Conservation (phyloP, 2,113 vertebrate genomes). For the Antidorcas marsupialis region DNA sequence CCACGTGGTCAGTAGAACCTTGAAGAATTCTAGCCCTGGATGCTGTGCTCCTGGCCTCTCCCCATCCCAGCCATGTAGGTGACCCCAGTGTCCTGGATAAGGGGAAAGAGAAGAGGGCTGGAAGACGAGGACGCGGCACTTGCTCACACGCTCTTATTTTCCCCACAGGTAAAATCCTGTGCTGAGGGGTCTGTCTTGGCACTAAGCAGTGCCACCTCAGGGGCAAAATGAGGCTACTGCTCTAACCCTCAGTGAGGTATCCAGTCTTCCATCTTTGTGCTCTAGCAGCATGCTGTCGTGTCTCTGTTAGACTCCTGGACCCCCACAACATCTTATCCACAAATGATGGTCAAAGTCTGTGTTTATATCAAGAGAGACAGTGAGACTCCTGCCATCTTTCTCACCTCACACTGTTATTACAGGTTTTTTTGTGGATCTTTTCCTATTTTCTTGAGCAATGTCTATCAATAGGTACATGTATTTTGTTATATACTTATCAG, state of each 20-base stretch:
- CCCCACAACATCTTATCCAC: neutral
- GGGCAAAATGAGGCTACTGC: too few relatives aligned
- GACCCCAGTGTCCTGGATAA: neutral
- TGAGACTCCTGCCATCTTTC: neutral
- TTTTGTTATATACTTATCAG: neutral
- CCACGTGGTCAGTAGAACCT: neutral
- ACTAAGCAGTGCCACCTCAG: neutral
- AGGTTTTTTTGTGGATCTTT: neutral
- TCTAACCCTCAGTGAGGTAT: too few relatives aligned
- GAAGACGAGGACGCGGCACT: accelerated
- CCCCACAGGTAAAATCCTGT: neutral
- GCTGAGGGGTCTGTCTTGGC: neutral
- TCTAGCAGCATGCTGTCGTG: neutral
- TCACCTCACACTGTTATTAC: neutral
- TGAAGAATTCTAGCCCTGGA: neutral
- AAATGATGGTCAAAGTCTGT: neutral
- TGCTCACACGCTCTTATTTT: neutral
- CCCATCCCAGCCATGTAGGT: neutral
- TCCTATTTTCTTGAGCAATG: neutral
- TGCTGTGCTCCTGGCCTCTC: neutral
- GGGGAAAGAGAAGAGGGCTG: accelerated
- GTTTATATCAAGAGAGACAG: neutral
- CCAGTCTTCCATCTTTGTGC: neutral
- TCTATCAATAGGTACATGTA: neutral
- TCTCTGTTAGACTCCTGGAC: neutral